phyloP scores from a whole-genome alignment of 1,140 invertebrate genomes.

The Zaprionus camerounensis region DNA sequence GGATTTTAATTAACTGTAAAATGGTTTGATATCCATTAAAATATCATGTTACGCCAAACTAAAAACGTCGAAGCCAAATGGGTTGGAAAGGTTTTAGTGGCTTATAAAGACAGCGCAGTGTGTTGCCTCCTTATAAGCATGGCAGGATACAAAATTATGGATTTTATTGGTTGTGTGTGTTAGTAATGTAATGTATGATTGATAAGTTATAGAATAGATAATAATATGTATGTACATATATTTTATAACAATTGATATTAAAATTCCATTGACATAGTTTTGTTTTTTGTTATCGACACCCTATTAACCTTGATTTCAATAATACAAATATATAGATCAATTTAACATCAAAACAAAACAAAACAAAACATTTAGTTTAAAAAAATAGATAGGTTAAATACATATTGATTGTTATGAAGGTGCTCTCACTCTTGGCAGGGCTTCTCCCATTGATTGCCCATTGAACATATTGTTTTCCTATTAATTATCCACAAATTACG shows the following conservation, averaged over 20 bases:
- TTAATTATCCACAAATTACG: conserved; percentile 65
- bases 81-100: conserved; percentile 58
- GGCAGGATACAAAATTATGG: neutral
- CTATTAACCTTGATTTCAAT: too few species aligned
- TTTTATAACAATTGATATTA: too few species aligned
- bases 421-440: neutral
- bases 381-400: neutral
- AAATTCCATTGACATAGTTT: too few species aligned
- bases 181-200: too few species aligned
- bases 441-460: conserved; percentile 44
- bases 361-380: neutral
- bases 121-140: neutral
- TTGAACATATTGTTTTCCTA: conserved; percentile 80
- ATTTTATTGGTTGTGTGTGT: too few species aligned
- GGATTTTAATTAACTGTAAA: conserved; percentile 71
- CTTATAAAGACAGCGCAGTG: conserved; percentile 23
- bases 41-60: conserved; percentile 60
- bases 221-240: too few species aligned
- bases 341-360: neutral
- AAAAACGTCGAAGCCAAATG: conserved; percentile 32
- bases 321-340: neutral
- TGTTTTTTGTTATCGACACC: too few species aligned
- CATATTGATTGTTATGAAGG: neutral
- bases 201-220: too few species aligned
- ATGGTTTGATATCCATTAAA: conserved; percentile 72